phyloP scores from a whole-genome alignment of 2,797 vertebrate genomes.

The Lophotriccus pileatus region DNA sequence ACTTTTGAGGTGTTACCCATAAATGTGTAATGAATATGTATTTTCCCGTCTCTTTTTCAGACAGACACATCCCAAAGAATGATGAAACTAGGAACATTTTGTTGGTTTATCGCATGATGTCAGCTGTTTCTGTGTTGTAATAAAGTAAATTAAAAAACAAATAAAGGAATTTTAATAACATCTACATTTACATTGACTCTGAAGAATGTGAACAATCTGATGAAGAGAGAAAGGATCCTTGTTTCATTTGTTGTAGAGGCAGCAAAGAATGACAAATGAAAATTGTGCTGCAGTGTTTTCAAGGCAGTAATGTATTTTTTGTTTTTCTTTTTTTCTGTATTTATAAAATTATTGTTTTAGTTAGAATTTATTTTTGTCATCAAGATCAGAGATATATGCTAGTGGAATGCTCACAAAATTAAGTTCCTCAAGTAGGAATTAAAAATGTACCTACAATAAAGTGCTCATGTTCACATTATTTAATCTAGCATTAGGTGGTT shows the following conservation, averaged over 20 bases:
- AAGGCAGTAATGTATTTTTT: background rate
- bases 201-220: background rate
- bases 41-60: background rate
- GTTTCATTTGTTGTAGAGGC: background rate
- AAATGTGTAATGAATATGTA: background rate
- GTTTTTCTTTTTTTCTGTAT: rapidly evolving
- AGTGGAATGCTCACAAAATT: background rate
- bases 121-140: background rate
- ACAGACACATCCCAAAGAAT: background rate
- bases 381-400: background rate
- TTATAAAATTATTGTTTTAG: background rate
- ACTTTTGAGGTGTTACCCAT: background rate
- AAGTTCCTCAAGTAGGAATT: background rate
- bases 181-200: background rate
- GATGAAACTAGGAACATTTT: background rate
- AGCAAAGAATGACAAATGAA: background rate
- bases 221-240: background rate
- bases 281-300: background rate
- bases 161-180: no score
- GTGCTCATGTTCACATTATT: background rate
- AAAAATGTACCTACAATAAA: background rate
- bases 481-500: background rate
- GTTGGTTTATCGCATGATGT: background rate
- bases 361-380: background rate
- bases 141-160: background rate